A percentile compares a stretch with the other conserved stretches of the same genome.
phyloP scores from a whole-genome alignment of 1,140 invertebrate genomes.

The Apolygus lucorum region DNA sequence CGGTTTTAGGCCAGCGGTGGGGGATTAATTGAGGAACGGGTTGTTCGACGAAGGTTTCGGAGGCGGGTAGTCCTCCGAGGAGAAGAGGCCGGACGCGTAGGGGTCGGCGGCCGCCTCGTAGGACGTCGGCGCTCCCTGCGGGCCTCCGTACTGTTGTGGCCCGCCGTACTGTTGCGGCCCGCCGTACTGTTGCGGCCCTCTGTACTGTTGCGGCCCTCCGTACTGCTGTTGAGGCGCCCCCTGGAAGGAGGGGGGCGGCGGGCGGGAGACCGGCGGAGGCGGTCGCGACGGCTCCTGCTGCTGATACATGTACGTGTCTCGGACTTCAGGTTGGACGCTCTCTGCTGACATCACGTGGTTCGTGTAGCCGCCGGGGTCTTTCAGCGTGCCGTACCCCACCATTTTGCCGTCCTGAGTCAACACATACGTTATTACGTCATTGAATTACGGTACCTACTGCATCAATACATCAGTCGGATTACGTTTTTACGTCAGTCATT shows the following conservation, averaged over 20 bases:
- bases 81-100: not conserved
- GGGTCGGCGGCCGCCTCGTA: not conserved
- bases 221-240: not conserved
- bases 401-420: conserved; percentile 27
- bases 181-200: not conserved
- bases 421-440: too few relatives aligned
- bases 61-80: not conserved
- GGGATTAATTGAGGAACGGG: conserved; percentile 15
- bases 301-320: conserved; percentile 32
- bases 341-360: conserved; percentile 30
- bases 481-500: too few relatives aligned
- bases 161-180: not conserved
- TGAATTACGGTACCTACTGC: too few relatives aligned
- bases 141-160: too few relatives aligned
- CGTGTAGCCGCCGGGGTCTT: conserved; percentile 28
- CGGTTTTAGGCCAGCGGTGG: not conserved
- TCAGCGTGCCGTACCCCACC: conserved; percentile 29
- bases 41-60: not conserved
- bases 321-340: conserved; percentile 30
- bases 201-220: not conserved
- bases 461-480: too few relatives aligned
- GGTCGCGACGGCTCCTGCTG: not conserved
- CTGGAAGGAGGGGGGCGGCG: not conserved
- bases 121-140: not conserved
- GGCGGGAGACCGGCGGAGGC: not conserved